A percentile compares a stretch with the other conserved stretches of the same genome.
These are phyloP conservation scores for Conomelus anceps DNA, from an alignment of 2,888 invertebrate genomes.

Conservation along the genomic window DNA sequence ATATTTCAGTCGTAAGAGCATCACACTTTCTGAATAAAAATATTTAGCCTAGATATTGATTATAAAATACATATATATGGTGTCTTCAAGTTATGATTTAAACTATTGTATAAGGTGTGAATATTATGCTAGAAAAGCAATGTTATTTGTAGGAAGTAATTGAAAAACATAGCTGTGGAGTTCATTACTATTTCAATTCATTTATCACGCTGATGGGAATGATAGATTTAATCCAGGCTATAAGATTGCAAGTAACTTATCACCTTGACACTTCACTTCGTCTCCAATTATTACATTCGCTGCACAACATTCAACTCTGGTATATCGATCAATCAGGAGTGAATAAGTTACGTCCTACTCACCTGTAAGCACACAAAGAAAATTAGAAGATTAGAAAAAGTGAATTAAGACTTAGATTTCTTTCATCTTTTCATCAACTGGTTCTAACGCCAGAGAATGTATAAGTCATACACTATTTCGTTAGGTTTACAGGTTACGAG, in stretches of 20 bases:
- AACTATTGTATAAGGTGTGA: too few relatives aligned
- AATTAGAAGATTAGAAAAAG: background rate
- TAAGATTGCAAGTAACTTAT: background rate
- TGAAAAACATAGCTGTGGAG: background rate
- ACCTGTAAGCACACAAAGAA: background rate
- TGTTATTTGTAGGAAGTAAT: too few relatives aligned
- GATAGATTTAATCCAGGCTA: background rate
- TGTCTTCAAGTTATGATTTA: too few relatives aligned
- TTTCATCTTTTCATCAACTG: too few relatives aligned
- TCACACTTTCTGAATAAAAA: too few relatives aligned
- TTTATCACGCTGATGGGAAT: background rate
- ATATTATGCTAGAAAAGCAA: too few relatives aligned
- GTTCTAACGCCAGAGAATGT: background rate
- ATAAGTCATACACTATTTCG: background rate
- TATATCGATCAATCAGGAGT: background rate
- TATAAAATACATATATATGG: too few relatives aligned
- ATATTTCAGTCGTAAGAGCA: too few relatives aligned
- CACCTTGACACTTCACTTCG: background rate
- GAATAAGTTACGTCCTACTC: background rate
- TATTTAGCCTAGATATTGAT: too few relatives aligned
- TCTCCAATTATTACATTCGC: background rate
- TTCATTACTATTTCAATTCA: background rate
- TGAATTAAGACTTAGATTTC: background rate
- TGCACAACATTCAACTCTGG: too few relatives aligned
- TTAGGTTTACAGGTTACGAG: background rate